Percentiles rank a stretch among this genome's conserved stretches.
Evolutionary conservation across 2,888 invertebrate genomes (phyloP).

Genomic region (Conistra vaccinii): DNA sequence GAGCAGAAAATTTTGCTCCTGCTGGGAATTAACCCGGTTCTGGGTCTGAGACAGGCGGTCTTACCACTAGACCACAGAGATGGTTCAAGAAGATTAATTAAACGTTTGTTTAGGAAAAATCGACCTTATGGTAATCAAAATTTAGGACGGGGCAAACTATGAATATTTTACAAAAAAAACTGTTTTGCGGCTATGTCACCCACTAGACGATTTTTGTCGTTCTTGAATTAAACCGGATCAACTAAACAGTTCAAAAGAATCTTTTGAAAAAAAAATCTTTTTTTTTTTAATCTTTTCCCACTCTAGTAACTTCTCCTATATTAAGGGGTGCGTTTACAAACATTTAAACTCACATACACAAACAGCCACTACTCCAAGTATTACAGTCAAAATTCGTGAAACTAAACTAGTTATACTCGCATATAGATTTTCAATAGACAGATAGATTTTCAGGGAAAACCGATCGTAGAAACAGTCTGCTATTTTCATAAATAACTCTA

Average conservation of each 20-base stretch:
- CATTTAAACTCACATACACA: no score
- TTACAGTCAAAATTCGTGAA: neutral
- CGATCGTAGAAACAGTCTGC: neutral
- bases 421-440: neutral
- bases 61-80: no score
- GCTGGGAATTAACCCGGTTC: no score
- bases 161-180: neutral
- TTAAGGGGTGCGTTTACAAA: no score
- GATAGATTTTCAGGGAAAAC: neutral
- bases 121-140: neutral
- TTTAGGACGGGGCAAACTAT: neutral
- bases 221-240: neutral
- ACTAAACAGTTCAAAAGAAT: neutral
- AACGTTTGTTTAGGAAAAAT: neutral
- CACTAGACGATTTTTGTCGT: neutral
- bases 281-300: no score
- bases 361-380: no score
- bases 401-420: neutral
- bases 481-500: neutral
- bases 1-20: no score
- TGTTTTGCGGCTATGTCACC: neutral
- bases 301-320: no score
- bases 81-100: neutral
- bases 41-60: no score
- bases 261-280: no score